These are phyloP conservation scores for Psix sp. DNA, from an alignment of 1,140 invertebrate genomes.

Conservation along the genomic window DNA sequence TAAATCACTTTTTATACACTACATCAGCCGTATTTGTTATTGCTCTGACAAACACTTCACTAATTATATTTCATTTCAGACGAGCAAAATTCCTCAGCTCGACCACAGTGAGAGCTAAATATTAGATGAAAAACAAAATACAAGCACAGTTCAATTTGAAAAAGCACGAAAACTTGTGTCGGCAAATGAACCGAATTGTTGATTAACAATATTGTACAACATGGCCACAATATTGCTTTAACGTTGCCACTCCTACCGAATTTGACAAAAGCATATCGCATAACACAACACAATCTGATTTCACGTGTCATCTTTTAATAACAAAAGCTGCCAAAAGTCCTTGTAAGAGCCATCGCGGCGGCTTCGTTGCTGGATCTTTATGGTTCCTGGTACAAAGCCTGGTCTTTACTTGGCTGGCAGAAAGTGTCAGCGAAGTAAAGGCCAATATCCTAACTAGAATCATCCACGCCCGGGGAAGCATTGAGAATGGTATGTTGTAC, in stretches of 20 bases:
- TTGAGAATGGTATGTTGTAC: constrained; percentile 74
- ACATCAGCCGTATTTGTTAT: constrained; percentile 22
- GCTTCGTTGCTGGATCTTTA: constrained; percentile 11
- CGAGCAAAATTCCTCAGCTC: neutral
- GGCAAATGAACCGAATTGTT: neutral
- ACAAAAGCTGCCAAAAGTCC: constrained; percentile 1
- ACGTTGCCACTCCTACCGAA: neutral
- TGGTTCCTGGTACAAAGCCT: constrained; percentile 2
- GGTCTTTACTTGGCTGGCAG: constrained; percentile 27
- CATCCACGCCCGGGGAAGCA: constrained; percentile 71
- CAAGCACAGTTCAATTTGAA: too few relatives aligned
- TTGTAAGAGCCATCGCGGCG: constrained; percentile 36
- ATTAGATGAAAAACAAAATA: too few relatives aligned
- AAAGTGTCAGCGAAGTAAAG: constrained; percentile 40
- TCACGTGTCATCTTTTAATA: constrained; percentile 29
- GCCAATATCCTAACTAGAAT: constrained; percentile 64
- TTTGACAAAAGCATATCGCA: constrained; percentile 6
- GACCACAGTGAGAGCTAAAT: too few relatives aligned
- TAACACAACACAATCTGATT: constrained; percentile 11
- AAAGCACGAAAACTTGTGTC: too few relatives aligned
- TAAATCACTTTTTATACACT: constrained; percentile 45
- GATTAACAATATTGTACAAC: constrained; percentile 41
- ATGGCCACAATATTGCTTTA: constrained; percentile 41
- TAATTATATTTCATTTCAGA: constrained; percentile 37
- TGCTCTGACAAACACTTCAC: neutral